A percentile compares a stretch with the other conserved stretches of the same genome.
phyloP scores from a whole-genome alignment of 1,140 invertebrate species.

The Heliconius eleuchia region DNA sequence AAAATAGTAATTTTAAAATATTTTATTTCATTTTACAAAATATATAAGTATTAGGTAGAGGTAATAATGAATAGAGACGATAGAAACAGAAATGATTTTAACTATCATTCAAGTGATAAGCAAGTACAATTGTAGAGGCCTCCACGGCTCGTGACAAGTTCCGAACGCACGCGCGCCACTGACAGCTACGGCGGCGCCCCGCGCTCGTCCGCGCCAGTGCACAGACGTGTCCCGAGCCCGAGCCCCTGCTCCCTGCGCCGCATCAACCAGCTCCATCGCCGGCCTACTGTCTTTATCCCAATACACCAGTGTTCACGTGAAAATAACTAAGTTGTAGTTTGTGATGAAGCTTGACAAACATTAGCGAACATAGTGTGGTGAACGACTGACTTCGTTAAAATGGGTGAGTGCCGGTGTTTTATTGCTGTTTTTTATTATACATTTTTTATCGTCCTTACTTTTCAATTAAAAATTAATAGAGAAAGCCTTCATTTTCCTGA shows the following conservation, averaged over 20 bases:
- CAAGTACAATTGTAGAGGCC: background rate
- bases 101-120: background rate
- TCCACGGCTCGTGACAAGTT: conserved; percentile 33
- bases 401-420: conserved; percentile 69
- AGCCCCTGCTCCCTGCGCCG: background rate
- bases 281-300: background rate
- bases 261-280: background rate
- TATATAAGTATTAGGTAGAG: no score
- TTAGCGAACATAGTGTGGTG: conserved; percentile 44
- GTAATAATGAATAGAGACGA: no score
- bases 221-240: background rate
- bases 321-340: conserved; percentile 42
- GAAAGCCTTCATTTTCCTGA: background rate
- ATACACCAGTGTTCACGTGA: conserved; percentile 49
- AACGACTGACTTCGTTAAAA: conserved; percentile 49
- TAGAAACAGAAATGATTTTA: no score
- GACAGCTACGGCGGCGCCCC: conserved; percentile 49
- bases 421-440: conserved; percentile 10
- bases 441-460: background rate
- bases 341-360: conserved; percentile 61
- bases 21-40: no score
- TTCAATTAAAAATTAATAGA: background rate
- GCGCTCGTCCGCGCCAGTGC: no score
- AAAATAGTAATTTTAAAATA: no score
- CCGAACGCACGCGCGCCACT: conserved; percentile 61